These are phyloP conservation scores for Malurus elegans DNA, from an alignment of 2,113 vertebrate species.

Conservation along the genomic window DNA sequence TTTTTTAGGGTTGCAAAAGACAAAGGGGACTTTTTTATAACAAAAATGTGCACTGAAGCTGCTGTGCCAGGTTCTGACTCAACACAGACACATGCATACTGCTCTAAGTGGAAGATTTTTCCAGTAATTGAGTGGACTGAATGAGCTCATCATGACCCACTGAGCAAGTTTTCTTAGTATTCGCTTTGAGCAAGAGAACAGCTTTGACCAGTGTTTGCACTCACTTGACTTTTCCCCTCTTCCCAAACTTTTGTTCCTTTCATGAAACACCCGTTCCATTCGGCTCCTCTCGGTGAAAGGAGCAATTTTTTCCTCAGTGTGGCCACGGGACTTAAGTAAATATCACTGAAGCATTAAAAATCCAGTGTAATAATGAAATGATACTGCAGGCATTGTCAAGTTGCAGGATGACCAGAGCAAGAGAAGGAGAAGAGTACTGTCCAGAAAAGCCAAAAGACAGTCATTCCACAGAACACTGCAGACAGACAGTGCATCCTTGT, in stretches of 20 bases:
- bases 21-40: conserved; percentile 34
- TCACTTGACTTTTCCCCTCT: conserved; percentile 42
- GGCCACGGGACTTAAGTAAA: conserved; percentile 2
- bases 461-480: neutral
- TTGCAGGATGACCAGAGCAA: neutral
- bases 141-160: conserved; percentile 62
- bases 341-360: neutral
- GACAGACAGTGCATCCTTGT: neutral
- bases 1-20: neutral
- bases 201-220: conserved; percentile 39
- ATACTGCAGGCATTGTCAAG: neutral
- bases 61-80: conserved; percentile 59
- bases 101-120: conserved; percentile 59
- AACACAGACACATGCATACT: conserved; percentile 30
- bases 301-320: neutral
- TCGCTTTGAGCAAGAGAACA: conserved; percentile 17
- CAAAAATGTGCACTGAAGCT: conserved; percentile 42
- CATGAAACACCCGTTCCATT: conserved; percentile 9
- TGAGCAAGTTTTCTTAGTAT: conserved; percentile 60
- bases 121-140: conserved; percentile 54
- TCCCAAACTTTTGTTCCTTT: conserved; percentile 40
- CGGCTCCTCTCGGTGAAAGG: neutral
- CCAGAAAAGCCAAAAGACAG: neutral
- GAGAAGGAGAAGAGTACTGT: neutral
- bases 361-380: neutral